These are phyloP conservation scores for Epizoanthus fatuus DNA, from an alignment of 92 coral and sea anemone species.

Conservation along the genomic window DNA sequence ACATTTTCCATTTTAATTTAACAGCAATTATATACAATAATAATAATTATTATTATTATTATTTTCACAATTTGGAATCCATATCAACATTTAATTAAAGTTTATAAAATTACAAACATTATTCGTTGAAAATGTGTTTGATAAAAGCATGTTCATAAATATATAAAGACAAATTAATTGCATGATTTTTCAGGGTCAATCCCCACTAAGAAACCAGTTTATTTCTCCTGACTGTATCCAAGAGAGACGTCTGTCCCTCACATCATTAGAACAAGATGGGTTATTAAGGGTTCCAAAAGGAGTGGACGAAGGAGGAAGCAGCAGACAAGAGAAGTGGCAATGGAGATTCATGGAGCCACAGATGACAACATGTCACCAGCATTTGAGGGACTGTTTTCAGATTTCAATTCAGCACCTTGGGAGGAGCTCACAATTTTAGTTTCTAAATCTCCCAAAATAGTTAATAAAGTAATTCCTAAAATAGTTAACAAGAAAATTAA, in stretches of 20 bases:
- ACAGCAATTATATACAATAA: too few species aligned
- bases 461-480: constrained; percentile 46
- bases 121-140: background rate
- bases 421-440: constrained; percentile 30
- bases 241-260: constrained; percentile 11
- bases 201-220: background rate
- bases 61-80: too few species aligned
- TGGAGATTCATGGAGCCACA: constrained; percentile 47
- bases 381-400: constrained; percentile 39
- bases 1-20: too few species aligned
- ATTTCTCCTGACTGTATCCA: background rate
- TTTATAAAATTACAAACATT: too few species aligned
- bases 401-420: constrained; percentile 9
- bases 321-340: constrained; percentile 22
- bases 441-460: constrained; percentile 46
- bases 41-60: too few species aligned
- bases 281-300: constrained; percentile 11
- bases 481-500: constrained; percentile 50
- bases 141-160: background rate
- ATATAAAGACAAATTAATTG: background rate
- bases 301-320: constrained; percentile 36
- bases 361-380: constrained; percentile 43
- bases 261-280: constrained; percentile 3
- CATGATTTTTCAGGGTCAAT: constrained; percentile 7
- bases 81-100: too few species aligned